Percentiles rank a stretch among this genome's conserved stretches.
These are phyloP conservation scores for Epistrophe eligans DNA, from an alignment of 2,888 invertebrate genomes.

Conservation along the genomic window DNA sequence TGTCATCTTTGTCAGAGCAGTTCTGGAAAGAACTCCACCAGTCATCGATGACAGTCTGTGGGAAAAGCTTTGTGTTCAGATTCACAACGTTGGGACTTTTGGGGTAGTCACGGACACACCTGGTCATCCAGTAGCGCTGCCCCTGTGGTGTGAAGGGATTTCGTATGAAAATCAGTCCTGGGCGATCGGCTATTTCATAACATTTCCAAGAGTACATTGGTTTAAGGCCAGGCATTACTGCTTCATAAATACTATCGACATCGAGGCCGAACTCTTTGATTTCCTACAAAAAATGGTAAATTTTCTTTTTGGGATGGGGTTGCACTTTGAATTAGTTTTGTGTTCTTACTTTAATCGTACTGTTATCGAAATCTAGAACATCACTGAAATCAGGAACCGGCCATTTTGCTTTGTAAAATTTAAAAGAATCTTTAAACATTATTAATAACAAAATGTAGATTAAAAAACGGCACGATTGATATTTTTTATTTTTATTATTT, in stretches of 20 bases:
- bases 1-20: slow-evolving; percentile 76
- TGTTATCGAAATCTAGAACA: slow-evolving; percentile 86
- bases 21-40: slow-evolving; percentile 86
- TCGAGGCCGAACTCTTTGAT: slow-evolving; percentile 39
- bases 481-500: neutral
- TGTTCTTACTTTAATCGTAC: slow-evolving; percentile 65
- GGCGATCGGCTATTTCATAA: slow-evolving; percentile 86
- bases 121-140: slow-evolving; percentile 93
- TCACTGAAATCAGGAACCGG: slow-evolving; percentile 87
- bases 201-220: slow-evolving; percentile 86
- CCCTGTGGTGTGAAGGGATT: slow-evolving; percentile 93
- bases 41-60: slow-evolving; percentile 84
- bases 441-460: neutral
- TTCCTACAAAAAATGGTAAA: slow-evolving; percentile 26
- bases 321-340: neutral
- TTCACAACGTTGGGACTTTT: slow-evolving; percentile 86
- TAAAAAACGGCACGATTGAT: slow-evolving; percentile 6
- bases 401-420: slow-evolving; percentile 90
- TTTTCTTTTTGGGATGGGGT: neutral
- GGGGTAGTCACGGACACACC: slow-evolving; percentile 91
- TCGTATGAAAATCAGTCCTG: slow-evolving; percentile 91
- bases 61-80: slow-evolving; percentile 79
- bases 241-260: slow-evolving; percentile 41
- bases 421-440: slow-evolving; percentile 89
- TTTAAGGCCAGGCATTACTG: slow-evolving; percentile 77